Evolutionary conservation across 2,113 vertebrate genomes (phyloP).

Genomic region (Hepsetus odoe): DNA sequence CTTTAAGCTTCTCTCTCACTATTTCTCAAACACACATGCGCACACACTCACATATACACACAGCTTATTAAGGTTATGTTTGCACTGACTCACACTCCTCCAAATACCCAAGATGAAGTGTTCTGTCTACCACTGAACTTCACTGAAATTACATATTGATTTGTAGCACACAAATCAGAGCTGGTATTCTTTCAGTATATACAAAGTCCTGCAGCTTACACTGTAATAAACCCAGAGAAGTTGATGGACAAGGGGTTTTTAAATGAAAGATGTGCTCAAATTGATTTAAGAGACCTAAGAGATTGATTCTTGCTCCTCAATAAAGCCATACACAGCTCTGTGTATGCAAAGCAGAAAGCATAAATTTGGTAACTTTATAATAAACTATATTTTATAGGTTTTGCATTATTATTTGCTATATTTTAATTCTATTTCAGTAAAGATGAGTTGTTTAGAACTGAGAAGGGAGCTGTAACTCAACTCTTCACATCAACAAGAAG

Average conservation of each 20-base stretch:
- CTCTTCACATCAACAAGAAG: background rate
- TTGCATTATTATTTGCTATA: constrained; percentile 6
- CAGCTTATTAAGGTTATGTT: constrained; percentile 26
- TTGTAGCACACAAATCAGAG: constrained; percentile 43
- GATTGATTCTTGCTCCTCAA: background rate
- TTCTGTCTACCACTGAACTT: constrained; percentile 39
- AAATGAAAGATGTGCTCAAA: constrained; percentile 16
- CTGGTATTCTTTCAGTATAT: constrained; percentile 28
- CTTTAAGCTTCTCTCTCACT: constrained; percentile 8
- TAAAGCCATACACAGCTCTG: background rate
- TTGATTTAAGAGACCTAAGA: background rate
- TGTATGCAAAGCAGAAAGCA: background rate
- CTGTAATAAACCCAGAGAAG: constrained; percentile 23
- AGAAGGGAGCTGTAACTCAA: background rate
- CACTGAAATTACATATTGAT: constrained; percentile 57
- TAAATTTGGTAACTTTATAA: background rate
- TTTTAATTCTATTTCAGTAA: background rate
- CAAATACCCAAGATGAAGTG: constrained; percentile 44
- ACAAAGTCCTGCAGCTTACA: constrained; percentile 15
- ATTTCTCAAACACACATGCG: background rate
- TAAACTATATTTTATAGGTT: background rate
- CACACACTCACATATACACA: constrained; percentile 1
- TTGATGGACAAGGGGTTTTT: constrained; percentile 19
- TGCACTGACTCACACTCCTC: constrained; percentile 15
- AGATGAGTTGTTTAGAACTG: background rate